Percentiles rank a stretch among this genome's conserved stretches.
phyloP scores from a whole-genome alignment of 2,888 invertebrate species.

The Platerodrilus igneus region DNA sequence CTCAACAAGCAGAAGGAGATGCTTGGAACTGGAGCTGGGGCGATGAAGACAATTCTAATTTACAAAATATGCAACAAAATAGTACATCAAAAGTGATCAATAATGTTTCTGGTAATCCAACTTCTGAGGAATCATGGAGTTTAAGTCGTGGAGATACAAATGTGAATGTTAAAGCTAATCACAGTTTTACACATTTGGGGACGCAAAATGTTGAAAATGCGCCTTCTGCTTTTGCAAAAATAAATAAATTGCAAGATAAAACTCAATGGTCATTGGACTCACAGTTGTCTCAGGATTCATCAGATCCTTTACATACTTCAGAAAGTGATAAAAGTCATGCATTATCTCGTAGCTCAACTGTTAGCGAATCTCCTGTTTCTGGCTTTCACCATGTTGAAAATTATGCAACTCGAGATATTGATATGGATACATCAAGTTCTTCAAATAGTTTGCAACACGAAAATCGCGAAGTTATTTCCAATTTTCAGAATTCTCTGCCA shows the following conservation, averaged over 20 bases:
- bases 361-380: slow-evolving; percentile 44
- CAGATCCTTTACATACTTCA: slow-evolving; percentile 57
- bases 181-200: slow-evolving; percentile 11
- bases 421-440: background rate
- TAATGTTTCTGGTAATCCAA: slow-evolving; percentile 53
- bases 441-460: slow-evolving; percentile 16
- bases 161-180: slow-evolving; percentile 27
- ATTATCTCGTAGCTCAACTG: slow-evolving; percentile 51
- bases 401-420: slow-evolving; percentile 5
- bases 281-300: slow-evolving; percentile 62
- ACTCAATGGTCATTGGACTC: slow-evolving; percentile 62
- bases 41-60: slow-evolving; percentile 48
- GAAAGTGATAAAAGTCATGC: slow-evolving; percentile 60
- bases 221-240: slow-evolving; percentile 5
- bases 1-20: slow-evolving; percentile 34
- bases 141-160: slow-evolving; percentile 55
- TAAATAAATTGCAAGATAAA: slow-evolving; percentile 12
- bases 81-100: no score
- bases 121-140: slow-evolving; percentile 56
- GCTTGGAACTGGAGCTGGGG: slow-evolving; percentile 62
- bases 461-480: slow-evolving; percentile 23
- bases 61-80: slow-evolving; percentile 33
- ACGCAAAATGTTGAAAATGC: slow-evolving; percentile 38
- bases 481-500: slow-evolving; percentile 29
- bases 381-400: slow-evolving; percentile 18